Percentiles rank a stretch among this genome's conserved stretches.
These are phyloP conservation scores for Edolisoma coerulescens DNA, from an alignment of 2,113 vertebrate genomes.

Conservation along the genomic window DNA sequence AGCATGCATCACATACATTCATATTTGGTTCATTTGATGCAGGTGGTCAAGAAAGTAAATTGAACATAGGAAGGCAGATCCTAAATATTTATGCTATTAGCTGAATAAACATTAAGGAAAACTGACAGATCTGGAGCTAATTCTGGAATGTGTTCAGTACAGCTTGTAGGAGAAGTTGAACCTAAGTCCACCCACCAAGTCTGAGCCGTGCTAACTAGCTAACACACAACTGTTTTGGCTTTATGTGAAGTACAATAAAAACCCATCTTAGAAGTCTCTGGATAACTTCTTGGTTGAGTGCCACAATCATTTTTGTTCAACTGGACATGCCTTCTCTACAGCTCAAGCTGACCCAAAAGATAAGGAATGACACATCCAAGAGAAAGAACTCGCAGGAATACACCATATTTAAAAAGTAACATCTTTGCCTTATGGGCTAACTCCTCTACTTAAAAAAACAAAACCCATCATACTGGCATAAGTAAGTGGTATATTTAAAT, in stretches of 20 bases:
- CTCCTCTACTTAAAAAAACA: not conserved
- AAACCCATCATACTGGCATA: not conserved
- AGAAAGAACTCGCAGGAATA: not conserved
- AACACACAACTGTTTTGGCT: not conserved
- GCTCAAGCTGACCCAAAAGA: not conserved
- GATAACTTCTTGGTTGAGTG: not conserved
- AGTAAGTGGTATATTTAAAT: not conserved
- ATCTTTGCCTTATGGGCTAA: not conserved
- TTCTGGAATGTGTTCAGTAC: not conserved
- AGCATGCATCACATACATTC: not conserved
- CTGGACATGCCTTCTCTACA: not conserved
- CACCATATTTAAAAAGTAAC: not conserved
- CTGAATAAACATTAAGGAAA: not conserved
- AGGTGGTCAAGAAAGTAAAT: not conserved
- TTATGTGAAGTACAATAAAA: not conserved
- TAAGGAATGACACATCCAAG: not conserved
- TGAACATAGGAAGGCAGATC: not conserved
- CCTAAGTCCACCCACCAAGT: not conserved
- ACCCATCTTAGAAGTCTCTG: not conserved
- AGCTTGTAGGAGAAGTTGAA: not conserved
- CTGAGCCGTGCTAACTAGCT: not conserved
- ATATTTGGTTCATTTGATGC: not conserved
- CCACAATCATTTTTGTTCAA: not conserved
- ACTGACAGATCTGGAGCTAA: not conserved
- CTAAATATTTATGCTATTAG: not conserved